phyloP scores from a whole-genome alignment of 1,140 invertebrate species.

The Drosophila kohkoa region DNA sequence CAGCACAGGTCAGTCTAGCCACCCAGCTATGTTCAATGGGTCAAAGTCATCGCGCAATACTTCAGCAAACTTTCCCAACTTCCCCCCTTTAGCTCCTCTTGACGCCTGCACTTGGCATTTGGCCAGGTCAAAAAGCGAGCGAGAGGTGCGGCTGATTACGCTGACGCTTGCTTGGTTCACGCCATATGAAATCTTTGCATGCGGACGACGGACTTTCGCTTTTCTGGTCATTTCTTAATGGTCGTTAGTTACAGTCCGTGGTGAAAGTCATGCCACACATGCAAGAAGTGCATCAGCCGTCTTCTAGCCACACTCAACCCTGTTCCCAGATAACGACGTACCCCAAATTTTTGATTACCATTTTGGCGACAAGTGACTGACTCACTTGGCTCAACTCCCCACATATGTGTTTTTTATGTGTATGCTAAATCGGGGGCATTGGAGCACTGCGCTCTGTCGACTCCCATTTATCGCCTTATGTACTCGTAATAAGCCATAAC shows the following conservation, averaged over 20 bases:
- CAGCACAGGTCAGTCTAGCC: conserved; percentile 25
- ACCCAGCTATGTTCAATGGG: conserved; percentile 61
- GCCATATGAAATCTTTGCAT: conserved; percentile 69
- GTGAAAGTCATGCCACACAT: conserved; percentile 53
- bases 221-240: conserved; percentile 66
- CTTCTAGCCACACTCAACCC: conserved; percentile 22
- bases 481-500: conserved; percentile 66
- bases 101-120: conserved; percentile 59
- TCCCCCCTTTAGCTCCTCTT: neutral
- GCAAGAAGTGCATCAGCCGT: conserved; percentile 74
- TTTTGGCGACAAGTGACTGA: conserved; percentile 47
- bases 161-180: conserved; percentile 32
- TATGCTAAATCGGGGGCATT: conserved; percentile 8
- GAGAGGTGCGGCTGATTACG: conserved; percentile 65
- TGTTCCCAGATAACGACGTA: conserved; percentile 36
- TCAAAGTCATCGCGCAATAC: conserved; percentile 62
- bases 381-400: conserved; percentile 12
- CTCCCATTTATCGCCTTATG: conserved; percentile 60
- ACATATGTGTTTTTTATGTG: neutral
- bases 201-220: conserved; percentile 78
- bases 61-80: conserved; percentile 3
- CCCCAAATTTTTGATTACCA: conserved; percentile 15
- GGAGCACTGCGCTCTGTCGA: neutral
- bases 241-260: conserved; percentile 42
- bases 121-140: conserved; percentile 6